These are phyloP conservation scores for Engraulis encrasicolus DNA, from an alignment of 2,113 vertebrate species.

Conservation along the genomic window DNA sequence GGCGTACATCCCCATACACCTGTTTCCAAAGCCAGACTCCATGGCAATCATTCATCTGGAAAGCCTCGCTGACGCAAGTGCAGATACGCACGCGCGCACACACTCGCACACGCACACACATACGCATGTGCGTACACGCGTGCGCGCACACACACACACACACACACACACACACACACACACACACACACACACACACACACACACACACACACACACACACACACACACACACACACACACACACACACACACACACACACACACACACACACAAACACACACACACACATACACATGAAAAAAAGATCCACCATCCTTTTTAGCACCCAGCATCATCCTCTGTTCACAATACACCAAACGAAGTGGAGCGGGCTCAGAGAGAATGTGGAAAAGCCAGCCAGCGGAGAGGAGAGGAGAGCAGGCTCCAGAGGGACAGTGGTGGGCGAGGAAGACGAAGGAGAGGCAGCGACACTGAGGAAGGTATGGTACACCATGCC, in stretches of 20 bases:
- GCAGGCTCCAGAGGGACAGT: not conserved
- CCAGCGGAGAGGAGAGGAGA: not conserved
- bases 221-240: not conserved
- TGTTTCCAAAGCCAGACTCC: slow-evolving; percentile 36
- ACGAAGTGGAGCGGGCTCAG: slow-evolving; percentile 28
- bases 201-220: not conserved
- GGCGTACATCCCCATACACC: slow-evolving; percentile 43
- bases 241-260: not conserved
- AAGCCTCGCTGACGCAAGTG: not conserved
- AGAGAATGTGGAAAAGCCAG: not conserved
- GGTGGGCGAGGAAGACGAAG: not conserved
- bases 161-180: not conserved
- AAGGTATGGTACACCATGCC: not conserved
- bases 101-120: no score
- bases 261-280: not conserved
- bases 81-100: not conserved
- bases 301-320: not conserved
- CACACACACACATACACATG: no score
- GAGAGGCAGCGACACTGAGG: not conserved
- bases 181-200: not conserved
- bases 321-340: slow-evolving; percentile 22
- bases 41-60: slow-evolving; percentile 36
- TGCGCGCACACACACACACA: not conserved
- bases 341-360: slow-evolving; percentile 25
- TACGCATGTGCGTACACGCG: not conserved